phyloP scores from a whole-genome alignment of 2,888 invertebrate species.

The Panorpa germanica region DNA sequence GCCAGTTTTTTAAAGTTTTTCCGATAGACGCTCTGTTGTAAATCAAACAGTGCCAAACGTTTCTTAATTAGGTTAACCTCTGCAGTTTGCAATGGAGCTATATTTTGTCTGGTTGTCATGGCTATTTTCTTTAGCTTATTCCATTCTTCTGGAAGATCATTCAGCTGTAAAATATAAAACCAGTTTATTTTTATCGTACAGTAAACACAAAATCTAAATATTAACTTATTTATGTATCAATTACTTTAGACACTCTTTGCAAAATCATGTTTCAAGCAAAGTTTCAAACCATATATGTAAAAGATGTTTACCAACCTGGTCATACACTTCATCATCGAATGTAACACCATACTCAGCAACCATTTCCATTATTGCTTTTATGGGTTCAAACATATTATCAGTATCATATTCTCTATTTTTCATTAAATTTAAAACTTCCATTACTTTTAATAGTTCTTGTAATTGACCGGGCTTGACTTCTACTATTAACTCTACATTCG shows the following conservation, averaged over 20 bases:
- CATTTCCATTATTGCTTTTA: slow-evolving; percentile 70
- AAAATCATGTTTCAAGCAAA: slow-evolving; percentile 2
- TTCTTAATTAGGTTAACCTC: slow-evolving; percentile 77
- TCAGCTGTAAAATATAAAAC: slow-evolving; percentile 26
- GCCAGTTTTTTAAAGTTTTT: slow-evolving; percentile 43
- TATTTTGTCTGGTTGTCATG: slow-evolving; percentile 64
- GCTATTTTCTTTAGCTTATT: slow-evolving; percentile 65
- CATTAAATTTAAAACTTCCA: slow-evolving; percentile 61
- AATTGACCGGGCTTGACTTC: slow-evolving; percentile 72
- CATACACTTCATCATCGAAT: slow-evolving; percentile 57
- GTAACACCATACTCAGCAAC: slow-evolving; percentile 74
- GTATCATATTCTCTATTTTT: slow-evolving; percentile 61
- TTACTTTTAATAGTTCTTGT: slow-evolving; percentile 61
- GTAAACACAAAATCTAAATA: neutral
- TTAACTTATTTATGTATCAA: too few relatives aligned
- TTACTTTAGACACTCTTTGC: too few relatives aligned
- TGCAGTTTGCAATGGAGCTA: slow-evolving; percentile 72
- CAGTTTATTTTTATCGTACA: neutral
- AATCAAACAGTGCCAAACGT: slow-evolving; percentile 61
- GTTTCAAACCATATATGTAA: slow-evolving; percentile 10
- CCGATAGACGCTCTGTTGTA: slow-evolving; percentile 55
- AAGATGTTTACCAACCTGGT: slow-evolving; percentile 32
- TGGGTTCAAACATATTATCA: slow-evolving; percentile 78
- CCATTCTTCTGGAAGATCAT: slow-evolving; percentile 80
- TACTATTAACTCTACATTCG: slow-evolving; percentile 48